These are phyloP conservation scores for Neuroterus valhalla DNA, from an alignment of 1,140 invertebrate species.

Conservation along the genomic window DNA sequence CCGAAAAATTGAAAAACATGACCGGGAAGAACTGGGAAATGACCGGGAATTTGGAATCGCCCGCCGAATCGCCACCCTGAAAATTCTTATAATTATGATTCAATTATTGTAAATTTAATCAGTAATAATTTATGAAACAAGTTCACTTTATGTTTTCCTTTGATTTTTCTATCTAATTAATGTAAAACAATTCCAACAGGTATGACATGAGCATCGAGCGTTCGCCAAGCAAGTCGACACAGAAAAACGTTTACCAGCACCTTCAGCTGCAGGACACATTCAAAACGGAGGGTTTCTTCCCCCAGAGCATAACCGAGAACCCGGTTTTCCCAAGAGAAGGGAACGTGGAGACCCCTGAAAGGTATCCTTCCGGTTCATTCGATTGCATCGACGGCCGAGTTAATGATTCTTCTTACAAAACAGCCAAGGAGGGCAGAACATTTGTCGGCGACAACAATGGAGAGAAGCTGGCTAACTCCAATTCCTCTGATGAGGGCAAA, in stretches of 20 bases:
- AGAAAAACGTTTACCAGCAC: conserved; percentile 54
- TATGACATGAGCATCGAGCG: conserved; percentile 63
- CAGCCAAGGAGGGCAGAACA: conserved; percentile 50
- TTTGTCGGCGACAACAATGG: conserved; percentile 39
- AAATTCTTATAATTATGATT: too few relatives aligned
- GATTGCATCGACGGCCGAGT: conserved; percentile 64
- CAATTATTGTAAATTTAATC: too few relatives aligned
- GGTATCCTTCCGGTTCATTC: conserved; percentile 56
- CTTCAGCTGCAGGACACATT: conserved; percentile 42
- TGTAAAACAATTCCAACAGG: conserved; percentile 45
- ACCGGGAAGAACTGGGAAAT: too few relatives aligned
- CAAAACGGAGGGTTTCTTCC: conserved; percentile 64
- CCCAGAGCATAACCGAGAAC: conserved; percentile 63
- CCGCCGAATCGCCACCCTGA: too few relatives aligned
- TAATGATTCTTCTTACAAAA: conserved; percentile 37
- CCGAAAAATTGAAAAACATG: too few relatives aligned
- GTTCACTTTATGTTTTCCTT: too few relatives aligned
- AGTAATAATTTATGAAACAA: too few relatives aligned
- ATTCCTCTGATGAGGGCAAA: conserved; percentile 63
- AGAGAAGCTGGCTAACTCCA: conserved; percentile 57
- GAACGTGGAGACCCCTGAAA: conserved; percentile 60
- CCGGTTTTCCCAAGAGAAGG: conserved; percentile 54
- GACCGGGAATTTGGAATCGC: too few relatives aligned
- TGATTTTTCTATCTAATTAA: conserved; percentile 2
- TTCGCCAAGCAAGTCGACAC: conserved; percentile 54